Percentiles rank a stretch among this genome's conserved stretches.
Evolutionary conservation across 2,797 vertebrate species (phyloP).

Genomic region (Danio kyathit): DNA sequence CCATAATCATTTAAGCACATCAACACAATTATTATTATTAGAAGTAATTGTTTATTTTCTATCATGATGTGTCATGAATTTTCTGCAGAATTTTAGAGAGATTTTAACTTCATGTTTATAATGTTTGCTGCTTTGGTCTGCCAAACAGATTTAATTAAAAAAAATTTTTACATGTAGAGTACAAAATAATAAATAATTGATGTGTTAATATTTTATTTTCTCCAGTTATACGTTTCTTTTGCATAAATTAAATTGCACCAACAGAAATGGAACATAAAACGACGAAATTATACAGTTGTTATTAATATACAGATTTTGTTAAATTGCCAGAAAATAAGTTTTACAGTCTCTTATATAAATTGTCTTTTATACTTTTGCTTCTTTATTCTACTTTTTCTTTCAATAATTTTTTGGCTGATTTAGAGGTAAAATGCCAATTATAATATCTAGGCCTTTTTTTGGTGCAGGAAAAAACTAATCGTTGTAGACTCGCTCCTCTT

Average conservation of each 20-base stretch:
- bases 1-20: too few relatives aligned
- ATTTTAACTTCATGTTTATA: neutral
- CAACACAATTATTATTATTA: neutral
- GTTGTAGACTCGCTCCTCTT: slow-evolving; percentile 35
- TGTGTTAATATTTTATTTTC: neutral
- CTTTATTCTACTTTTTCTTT: neutral
- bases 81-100: neutral
- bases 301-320: neutral
- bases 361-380: neutral
- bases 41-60: neutral
- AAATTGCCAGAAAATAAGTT: neutral
- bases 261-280: neutral
- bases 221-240: neutral
- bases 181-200: neutral
- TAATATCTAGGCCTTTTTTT: slow-evolving; percentile 14
- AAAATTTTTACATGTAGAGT: too few relatives aligned
- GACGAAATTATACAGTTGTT: neutral
- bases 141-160: too few relatives aligned
- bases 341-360: neutral
- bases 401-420: neutral
- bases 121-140: neutral
- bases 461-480: slow-evolving; percentile 32
- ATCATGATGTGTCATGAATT: neutral
- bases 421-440: neutral
- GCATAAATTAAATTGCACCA: neutral